Evolutionary conservation across 2,797 vertebrate genomes (phyloP), one percentile per base, ranked within the genome.

Genomic region (Pitangus sulphuratus): DNA sequence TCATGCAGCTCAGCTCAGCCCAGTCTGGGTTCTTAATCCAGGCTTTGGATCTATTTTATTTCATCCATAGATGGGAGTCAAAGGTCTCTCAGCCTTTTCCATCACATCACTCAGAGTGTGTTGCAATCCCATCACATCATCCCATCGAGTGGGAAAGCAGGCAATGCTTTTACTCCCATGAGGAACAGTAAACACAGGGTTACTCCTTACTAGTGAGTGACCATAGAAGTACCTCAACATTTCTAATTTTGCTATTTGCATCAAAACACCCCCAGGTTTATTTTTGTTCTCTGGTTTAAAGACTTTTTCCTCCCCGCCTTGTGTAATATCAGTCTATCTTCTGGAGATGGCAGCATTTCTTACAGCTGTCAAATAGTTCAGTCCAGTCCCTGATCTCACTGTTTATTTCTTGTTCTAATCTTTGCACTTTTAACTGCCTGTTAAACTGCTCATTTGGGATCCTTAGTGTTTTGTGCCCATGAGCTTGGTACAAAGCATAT

Each of bases 261-360:
- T 22, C 42, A 50, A 10, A 86, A 26, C 13, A 90, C 26, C 6
- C 4, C 5, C 39, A 57, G 5, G 6, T 78, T 89, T 84, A 37
- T 56, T 58, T 89, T 30, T 69, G 4, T n/a, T 71, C 31, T 45
- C 51, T 57, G 18, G 4, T 24, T 75, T 80, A 88, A 84, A 77
- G 5, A n/a, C 2, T n/a, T n/a, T n/a, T n/a, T n/a, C n/a, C n/a
- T n/a, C n/a, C n/a, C n/a, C n/a, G n/a, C n/a, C n/a, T n/a, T 44
- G 19, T 96, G 96, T 31, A 92, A 8, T 93, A 87, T 45, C 80
- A 53, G 24, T 15, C 58, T 45, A 0, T 42, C 5, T 94, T 79
- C 94, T 95, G 48, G 90, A 97, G 90, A 83, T 87, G 94, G 94
- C 94, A 94, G 92, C 62, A 93, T 90, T 94, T 92, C 93, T 95